Conservation (phyloP, 2,113 vertebrate species). For the Ardeotis arabs region DNA sequence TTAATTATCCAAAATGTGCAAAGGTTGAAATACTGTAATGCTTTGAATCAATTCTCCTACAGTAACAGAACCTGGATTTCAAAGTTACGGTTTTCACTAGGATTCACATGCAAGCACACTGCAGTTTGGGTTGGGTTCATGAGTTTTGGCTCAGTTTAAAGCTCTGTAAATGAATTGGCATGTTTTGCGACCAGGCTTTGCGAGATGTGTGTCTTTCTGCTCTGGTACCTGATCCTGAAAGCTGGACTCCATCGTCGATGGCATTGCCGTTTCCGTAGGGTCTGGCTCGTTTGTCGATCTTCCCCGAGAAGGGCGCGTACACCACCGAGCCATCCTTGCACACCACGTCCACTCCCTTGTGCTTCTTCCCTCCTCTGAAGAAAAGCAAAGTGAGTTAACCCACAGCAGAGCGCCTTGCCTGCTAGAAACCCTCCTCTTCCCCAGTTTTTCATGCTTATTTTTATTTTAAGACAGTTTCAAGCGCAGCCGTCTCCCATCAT, state of each 20-base stretch:
- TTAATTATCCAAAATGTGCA: background rate
- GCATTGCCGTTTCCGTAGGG: constrained; percentile 52
- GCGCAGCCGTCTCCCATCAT: rapidly evolving
- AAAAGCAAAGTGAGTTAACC: background rate
- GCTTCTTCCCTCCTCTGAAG: background rate
- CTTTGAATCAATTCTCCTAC: background rate
- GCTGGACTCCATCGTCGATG: constrained; percentile 69
- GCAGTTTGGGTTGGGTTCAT: background rate
- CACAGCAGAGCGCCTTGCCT: rapidly evolving
- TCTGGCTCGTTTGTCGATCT: constrained; percentile 3
- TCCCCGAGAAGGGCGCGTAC: constrained; percentile 70
- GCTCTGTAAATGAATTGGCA: rapidly evolving
- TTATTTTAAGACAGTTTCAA: background rate
- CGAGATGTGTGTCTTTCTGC: rapidly evolving
- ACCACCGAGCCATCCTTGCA: constrained; percentile 68
- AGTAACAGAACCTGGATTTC: background rate
- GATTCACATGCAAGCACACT: background rate
- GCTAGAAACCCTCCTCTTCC: background rate
- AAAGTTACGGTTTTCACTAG: background rate
- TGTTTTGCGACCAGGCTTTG: background rate
- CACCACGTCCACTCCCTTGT: constrained; percentile 71
- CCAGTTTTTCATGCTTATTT: background rate
- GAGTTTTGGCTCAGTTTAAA: background rate
- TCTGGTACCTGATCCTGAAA: constrained; percentile 58
- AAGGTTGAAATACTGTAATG: background rate